phyloP scores from a whole-genome alignment of 2,797 vertebrate genomes.

The Tolypeutes matacus region DNA sequence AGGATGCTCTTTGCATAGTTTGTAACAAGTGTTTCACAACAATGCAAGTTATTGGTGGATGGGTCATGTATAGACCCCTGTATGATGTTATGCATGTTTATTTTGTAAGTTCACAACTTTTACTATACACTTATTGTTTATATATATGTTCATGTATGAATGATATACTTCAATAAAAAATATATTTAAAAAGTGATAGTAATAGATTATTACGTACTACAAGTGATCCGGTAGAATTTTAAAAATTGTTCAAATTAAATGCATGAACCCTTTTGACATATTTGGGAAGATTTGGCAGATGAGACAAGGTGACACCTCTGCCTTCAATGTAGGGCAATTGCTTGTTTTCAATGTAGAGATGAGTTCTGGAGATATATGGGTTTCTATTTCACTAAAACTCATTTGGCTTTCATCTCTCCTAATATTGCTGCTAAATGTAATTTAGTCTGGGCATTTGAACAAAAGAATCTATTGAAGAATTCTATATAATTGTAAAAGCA shows the following conservation, averaged over 20 bases:
- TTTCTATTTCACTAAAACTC: conserved; percentile 5
- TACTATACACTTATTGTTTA: no score
- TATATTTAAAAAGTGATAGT: neutral
- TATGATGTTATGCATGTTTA: no score
- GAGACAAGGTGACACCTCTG: neutral
- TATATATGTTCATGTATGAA: conserved; percentile 15
- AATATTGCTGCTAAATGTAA: conserved; percentile 3
- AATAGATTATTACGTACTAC: neutral
- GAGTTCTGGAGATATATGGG: neutral
- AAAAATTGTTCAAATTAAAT: neutral
- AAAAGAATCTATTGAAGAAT: neutral
- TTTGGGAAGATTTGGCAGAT: neutral
- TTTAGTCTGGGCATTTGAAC: neutral
- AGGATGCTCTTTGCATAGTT: no score
- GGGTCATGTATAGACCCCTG: no score
- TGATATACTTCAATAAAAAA: neutral
- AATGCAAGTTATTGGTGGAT: no score
- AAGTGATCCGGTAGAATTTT: neutral
- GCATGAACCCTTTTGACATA: neutral
- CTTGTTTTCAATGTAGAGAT: neutral
- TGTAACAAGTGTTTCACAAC: no score
- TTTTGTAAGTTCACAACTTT: no score
- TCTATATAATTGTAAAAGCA: neutral
- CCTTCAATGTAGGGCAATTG: neutral
- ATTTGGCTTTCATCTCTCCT: neutral